Conservation (phyloP, 2,888 invertebrate species). For the Hypomecis punctinalis region DNA sequence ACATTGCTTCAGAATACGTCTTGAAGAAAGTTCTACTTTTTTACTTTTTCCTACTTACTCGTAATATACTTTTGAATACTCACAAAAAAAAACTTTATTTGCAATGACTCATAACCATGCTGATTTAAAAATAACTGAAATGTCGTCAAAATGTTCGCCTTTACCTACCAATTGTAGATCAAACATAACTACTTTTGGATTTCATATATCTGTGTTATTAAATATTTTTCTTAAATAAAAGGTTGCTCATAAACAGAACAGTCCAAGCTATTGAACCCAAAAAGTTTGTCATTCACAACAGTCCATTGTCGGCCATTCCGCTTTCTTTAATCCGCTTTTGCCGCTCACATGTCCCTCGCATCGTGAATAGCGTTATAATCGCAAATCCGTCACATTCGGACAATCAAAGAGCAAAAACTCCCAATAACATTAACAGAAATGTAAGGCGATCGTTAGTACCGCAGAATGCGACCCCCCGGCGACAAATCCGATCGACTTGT, state of each 20-base stretch:
- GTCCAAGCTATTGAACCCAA: constrained; percentile 38
- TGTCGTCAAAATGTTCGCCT: no score
- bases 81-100: no score
- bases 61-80: no score
- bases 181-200: no score
- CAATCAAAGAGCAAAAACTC: constrained; percentile 75
- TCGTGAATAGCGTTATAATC: constrained; percentile 62
- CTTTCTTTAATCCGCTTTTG: constrained; percentile 65
- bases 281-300: constrained; percentile 51
- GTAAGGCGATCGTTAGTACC: constrained; percentile 72
- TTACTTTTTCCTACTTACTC: no score
- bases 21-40: no score
- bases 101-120: no score
- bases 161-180: no score
- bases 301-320: constrained; percentile 50
- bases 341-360: constrained; percentile 62
- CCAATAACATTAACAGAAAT: constrained; percentile 67
- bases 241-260: constrained; percentile 41
- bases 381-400: constrained; percentile 79
- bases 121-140: no score
- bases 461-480: constrained; percentile 73
- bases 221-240: constrained; percentile 15
- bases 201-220: background rate
- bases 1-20: no score
- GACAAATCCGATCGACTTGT: constrained; percentile 76